phyloP scores from a whole-genome alignment of 2,113 vertebrate genomes.

The Phyllostomus hastatus region DNA sequence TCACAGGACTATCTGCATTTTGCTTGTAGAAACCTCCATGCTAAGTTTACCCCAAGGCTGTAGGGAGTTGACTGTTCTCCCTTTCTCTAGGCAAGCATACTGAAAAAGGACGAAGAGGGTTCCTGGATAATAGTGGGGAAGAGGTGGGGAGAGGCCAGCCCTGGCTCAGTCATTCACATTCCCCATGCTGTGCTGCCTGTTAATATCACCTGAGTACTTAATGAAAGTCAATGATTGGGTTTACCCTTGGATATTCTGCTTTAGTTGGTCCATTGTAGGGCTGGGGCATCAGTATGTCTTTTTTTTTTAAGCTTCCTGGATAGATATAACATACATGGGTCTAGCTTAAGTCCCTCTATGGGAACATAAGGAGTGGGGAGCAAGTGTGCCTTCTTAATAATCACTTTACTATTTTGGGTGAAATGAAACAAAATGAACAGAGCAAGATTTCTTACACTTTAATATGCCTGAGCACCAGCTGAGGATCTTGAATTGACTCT shows the following conservation, averaged over 20 bases:
- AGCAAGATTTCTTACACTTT: neutral
- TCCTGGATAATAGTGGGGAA: neutral
- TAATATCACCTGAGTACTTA: neutral
- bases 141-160: neutral
- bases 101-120: too few relatives aligned
- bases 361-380: neutral
- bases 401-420: neutral
- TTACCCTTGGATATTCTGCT: neutral
- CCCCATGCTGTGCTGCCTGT: neutral
- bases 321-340: neutral
- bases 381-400: too few relatives aligned
- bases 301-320: neutral
- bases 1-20: neutral
- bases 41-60: too few relatives aligned
- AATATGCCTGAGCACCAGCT: too few relatives aligned
- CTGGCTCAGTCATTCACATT: accelerated
- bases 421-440: too few relatives aligned
- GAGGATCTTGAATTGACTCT: neutral
- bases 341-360: neutral
- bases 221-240: neutral
- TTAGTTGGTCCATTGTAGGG: neutral
- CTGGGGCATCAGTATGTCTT: neutral
- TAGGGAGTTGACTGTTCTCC: neutral
- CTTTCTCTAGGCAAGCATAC: neutral
- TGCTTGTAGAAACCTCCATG: neutral